phyloP scores from a whole-genome alignment of 2,113 vertebrate species.

The Probosciger aterrimus region DNA sequence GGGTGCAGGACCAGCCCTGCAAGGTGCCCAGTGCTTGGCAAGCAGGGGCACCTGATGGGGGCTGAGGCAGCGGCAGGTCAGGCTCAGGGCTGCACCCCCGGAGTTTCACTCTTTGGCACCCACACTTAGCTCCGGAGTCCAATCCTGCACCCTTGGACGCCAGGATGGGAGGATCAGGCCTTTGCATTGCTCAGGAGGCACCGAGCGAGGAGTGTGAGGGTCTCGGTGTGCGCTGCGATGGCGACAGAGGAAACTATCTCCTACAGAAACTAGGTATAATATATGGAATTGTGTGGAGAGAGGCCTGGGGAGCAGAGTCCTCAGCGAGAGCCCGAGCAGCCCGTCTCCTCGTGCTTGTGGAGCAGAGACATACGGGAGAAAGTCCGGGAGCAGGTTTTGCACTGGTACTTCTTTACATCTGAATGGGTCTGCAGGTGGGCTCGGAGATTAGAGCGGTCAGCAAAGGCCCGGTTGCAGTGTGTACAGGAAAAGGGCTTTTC shows the following conservation, averaged over 20 bases:
- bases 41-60: background rate
- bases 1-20: background rate
- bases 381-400: constrained; percentile 88
- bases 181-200: background rate
- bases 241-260: constrained; percentile 27
- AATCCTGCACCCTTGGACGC: background rate
- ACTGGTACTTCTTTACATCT: constrained; percentile 98
- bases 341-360: constrained; percentile 89
- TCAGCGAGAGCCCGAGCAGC: constrained; percentile 84
- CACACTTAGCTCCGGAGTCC: background rate
- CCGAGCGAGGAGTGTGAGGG: background rate
- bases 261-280: constrained; percentile 49
- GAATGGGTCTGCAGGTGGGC: constrained; percentile 98
- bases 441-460: constrained; percentile 95
- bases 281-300: background rate
- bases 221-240: background rate
- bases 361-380: constrained; percentile 98
- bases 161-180: background rate
- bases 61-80: background rate
- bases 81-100: background rate
- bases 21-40: background rate
- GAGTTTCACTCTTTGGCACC: background rate
- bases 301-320: background rate
- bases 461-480: constrained; percentile 94
- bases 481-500: constrained; percentile 96